Evolutionary conservation across 2,797 vertebrate genomes (phyloP), one percentile per base, ranked within the genome.

Genomic region (Pangasius djambal): DNA sequence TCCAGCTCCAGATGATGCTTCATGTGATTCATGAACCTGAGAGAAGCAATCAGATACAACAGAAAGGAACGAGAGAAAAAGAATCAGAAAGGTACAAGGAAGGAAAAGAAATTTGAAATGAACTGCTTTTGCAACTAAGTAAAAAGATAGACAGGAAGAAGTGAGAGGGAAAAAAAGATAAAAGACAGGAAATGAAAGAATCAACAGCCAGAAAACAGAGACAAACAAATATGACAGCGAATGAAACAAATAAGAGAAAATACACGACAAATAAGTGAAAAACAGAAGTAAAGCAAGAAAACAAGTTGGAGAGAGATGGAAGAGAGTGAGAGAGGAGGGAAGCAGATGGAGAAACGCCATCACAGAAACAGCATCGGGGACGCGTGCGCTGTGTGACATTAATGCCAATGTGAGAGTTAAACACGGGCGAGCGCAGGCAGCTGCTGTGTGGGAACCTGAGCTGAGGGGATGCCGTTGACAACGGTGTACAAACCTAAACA

Each of bases 21-120:
- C 98, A 99, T 99, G 93, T 99, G 98, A 96, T 99, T 99, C 99
- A 99, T 99, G 93, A 99, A 99, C 96, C 99, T 99, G 95, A 86
- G 10, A 86, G 40, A 57, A 31, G 48, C 16, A 31, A 12, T 40
- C 9, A 25, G 55, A 82, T 13, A 34, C 16, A 81, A 82, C 37
- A 79, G 2, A 48, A 50, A 83, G n/a, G 57, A 81, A 63, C 16
- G 12, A 81, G 4, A 48, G 8, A 48, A 44, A 74, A 82, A 3
- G 16, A 57, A 31, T 63, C 18, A 50, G 65, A 59, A 31, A 18
- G 31, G 4, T 20, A 20, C 9, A 18, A 57, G 57, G 40, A 20
- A 77, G 40, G n/a, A 20, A 31, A 59, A 16, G 52, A 28, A 65
- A 7, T n/a, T 16, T 52, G 16, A 84, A 31, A 67, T 67, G 6